These are phyloP conservation scores for Chloroceryle aenea DNA, from an alignment of 2,113 vertebrate species.

Conservation along the genomic window DNA sequence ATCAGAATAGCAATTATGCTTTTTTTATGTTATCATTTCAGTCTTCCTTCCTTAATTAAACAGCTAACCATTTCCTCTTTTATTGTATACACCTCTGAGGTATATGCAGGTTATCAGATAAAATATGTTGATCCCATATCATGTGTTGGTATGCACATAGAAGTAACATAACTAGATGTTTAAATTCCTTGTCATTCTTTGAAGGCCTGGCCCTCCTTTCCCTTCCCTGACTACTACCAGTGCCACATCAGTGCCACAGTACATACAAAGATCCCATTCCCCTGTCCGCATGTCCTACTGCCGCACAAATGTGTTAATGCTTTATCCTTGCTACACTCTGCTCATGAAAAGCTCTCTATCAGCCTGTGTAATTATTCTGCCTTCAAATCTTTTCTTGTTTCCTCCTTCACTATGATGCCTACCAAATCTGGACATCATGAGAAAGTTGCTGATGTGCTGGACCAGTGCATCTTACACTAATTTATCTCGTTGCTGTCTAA, in stretches of 20 bases:
- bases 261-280: background rate
- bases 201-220: background rate
- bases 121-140: background rate
- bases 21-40: background rate
- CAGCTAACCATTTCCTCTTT: background rate
- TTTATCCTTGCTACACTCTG: background rate
- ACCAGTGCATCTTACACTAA: background rate
- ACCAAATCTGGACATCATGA: background rate
- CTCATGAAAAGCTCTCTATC: background rate
- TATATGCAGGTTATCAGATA: background rate
- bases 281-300: accelerated
- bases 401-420: background rate
- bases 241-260: background rate
- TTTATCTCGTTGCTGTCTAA: background rate
- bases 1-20: background rate
- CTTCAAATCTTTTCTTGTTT: background rate
- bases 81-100: background rate
- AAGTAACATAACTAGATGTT: background rate
- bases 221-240: background rate
- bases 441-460: background rate
- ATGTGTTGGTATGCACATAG: background rate
- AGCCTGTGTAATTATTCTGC: background rate
- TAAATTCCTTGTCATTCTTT: background rate
- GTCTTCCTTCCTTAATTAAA: constrained; percentile 36
- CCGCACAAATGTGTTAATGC: background rate